These are phyloP conservation scores for Lamprologus speciosus DNA, from an alignment of 2,113 vertebrate species.

Conservation along the genomic window DNA sequence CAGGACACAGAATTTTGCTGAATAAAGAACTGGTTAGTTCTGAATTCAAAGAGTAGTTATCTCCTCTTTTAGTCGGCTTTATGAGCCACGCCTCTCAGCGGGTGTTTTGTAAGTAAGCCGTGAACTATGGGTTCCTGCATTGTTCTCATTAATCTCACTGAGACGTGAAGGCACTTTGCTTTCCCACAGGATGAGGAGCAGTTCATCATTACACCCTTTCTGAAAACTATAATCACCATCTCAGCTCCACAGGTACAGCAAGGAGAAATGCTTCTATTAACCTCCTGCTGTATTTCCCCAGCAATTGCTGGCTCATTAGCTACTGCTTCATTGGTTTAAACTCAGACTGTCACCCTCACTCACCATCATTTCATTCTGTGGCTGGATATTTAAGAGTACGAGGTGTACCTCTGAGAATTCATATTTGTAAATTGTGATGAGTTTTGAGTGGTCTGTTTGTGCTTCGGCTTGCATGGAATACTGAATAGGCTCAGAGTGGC, in stretches of 20 bases:
- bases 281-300: not conserved
- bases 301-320: not conserved
- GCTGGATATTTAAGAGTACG: not conserved
- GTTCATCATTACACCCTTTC: not conserved
- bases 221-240: not conserved
- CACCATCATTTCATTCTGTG: not conserved
- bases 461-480: not conserved
- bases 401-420: not conserved
- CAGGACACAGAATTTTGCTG: not conserved
- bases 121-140: not conserved
- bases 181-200: not conserved
- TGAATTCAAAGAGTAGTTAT: not conserved
- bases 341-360: not conserved
- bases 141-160: slow-evolving; percentile 7
- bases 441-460: not conserved
- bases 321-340: not conserved
- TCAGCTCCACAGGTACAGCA: not conserved
- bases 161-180: slow-evolving; percentile 1
- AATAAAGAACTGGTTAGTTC: not conserved
- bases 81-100: not conserved
- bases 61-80: not conserved
- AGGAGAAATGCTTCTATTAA: not conserved
- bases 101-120: not conserved
- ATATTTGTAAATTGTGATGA: not conserved
- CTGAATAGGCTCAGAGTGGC: not conserved